Evolutionary conservation across 92 coral and sea anemone species (phyloP).

Genomic region (Umimayanthus kanabou): DNA sequence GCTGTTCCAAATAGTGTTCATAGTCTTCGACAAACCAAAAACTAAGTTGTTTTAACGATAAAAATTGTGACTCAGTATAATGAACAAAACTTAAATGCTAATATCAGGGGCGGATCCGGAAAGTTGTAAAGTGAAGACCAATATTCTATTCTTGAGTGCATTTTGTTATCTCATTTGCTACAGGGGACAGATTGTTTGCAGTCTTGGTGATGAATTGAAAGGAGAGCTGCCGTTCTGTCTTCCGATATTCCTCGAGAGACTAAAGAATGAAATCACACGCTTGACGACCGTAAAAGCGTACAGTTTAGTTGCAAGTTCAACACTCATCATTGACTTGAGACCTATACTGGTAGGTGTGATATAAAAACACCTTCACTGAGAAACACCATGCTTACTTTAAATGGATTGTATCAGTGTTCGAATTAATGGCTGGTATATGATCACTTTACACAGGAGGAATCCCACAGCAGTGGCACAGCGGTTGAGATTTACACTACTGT

Average conservation of each 20-base stretch:
- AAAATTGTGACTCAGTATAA: no score
- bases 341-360: constrained; percentile 81
- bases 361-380: not conserved
- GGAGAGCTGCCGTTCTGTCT: constrained; percentile 81
- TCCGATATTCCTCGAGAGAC: constrained; percentile 96
- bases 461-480: no score
- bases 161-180: not conserved
- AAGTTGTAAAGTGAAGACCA: no score
- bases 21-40: no score
- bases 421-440: not conserved
- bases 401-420: not conserved
- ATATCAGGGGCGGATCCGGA: no score
- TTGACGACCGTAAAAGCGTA: constrained; percentile 96
- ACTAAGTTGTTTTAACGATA: no score
- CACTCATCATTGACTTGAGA: constrained; percentile 82
- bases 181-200: constrained; percentile 97
- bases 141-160: not conserved
- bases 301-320: constrained; percentile 95
- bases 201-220: constrained; percentile 89
- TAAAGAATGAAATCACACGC: constrained; percentile 94
- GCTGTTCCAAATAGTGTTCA: no score
- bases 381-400: not conserved
- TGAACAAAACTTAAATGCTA: no score
- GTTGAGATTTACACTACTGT: no score
- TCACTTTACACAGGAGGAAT: no score